Conservation (phyloP, 2,888 invertebrate species). For the Hirtodrosophila trivittata region DNA sequence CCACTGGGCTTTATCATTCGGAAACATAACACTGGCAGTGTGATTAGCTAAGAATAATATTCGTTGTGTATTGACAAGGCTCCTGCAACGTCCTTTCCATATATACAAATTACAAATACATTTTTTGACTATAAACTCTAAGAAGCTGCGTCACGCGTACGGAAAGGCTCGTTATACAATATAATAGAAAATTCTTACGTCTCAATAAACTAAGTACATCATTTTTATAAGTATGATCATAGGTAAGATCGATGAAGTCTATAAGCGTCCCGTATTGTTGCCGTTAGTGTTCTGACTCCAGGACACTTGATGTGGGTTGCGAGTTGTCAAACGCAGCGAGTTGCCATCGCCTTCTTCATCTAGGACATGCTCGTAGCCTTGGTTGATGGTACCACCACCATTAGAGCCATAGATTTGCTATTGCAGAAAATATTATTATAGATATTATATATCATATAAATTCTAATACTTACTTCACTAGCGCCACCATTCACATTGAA, state of each 20-base stretch:
- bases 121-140: slow-evolving; percentile 58
- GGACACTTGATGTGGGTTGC: slow-evolving; percentile 86
- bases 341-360: slow-evolving; percentile 89
- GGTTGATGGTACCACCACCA: slow-evolving; percentile 90
- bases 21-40: slow-evolving; percentile 80
- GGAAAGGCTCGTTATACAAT: slow-evolving; percentile 35
- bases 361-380: slow-evolving; percentile 89
- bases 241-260: too few species aligned
- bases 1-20: too few species aligned
- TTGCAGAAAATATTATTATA: slow-evolving; percentile 1
- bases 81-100: slow-evolving; percentile 50
- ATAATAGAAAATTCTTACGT: slow-evolving; percentile 54
- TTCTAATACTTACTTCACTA: slow-evolving; percentile 70
- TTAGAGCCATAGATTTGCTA: slow-evolving; percentile 80
- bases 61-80: slow-evolving; percentile 74
- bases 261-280: slow-evolving; percentile 83
- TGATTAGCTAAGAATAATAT: slow-evolving; percentile 81
- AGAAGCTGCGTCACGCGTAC: slow-evolving; percentile 33
- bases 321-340: slow-evolving; percentile 89
- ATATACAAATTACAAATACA: slow-evolving; percentile 48
- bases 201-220: slow-evolving; percentile 35
- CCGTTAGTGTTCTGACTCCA: slow-evolving; percentile 84
- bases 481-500: slow-evolving; percentile 88
- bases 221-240: slow-evolving; percentile 24
- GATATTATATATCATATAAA: neutral